Percentiles rank a stretch among this genome's conserved stretches.
These are phyloP conservation scores for Rhynchomys soricoides DNA, from an alignment of 2,113 vertebrate genomes.

Conservation along the genomic window DNA sequence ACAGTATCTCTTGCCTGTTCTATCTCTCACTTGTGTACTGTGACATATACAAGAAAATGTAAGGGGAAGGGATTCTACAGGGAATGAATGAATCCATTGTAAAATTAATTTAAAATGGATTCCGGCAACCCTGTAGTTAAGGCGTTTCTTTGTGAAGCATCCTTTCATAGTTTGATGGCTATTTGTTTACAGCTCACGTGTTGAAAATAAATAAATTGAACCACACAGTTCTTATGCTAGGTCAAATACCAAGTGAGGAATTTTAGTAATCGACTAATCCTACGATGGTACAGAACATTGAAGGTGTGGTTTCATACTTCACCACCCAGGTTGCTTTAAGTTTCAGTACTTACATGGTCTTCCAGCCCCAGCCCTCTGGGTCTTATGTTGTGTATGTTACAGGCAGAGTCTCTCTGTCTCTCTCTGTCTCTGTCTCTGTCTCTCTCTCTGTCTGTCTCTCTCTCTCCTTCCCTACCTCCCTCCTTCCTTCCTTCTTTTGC, in stretches of 20 bases:
- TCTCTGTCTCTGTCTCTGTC: neutral
- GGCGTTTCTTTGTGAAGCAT: neutral
- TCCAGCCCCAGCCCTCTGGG: neutral
- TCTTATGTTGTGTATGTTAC: neutral
- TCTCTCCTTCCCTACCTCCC: rapidly evolving
- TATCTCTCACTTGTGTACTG: neutral
- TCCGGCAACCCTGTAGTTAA: neutral
- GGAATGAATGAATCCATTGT: conserved; percentile 28
- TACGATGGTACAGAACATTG: neutral
- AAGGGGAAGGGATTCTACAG: neutral
- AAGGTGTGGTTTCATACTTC: neutral
- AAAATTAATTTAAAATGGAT: conserved; percentile 34
- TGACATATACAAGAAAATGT: neutral
- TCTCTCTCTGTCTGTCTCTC: rapidly evolving
- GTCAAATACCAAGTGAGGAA: conserved; percentile 3
- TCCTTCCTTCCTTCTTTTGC: neutral
- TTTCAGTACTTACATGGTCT: neutral
- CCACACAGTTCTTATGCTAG: conserved; percentile 7
- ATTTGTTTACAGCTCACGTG: conserved; percentile 39
- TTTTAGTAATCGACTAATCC: neutral
- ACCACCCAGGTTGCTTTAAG: neutral
- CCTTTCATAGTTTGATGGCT: neutral
- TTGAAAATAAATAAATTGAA: conserved; percentile 56
- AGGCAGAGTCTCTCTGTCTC: neutral
- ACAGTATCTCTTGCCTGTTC: neutral